phyloP scores from a whole-genome alignment of 1,140 invertebrate genomes.

The Piezodorus guildinii region DNA sequence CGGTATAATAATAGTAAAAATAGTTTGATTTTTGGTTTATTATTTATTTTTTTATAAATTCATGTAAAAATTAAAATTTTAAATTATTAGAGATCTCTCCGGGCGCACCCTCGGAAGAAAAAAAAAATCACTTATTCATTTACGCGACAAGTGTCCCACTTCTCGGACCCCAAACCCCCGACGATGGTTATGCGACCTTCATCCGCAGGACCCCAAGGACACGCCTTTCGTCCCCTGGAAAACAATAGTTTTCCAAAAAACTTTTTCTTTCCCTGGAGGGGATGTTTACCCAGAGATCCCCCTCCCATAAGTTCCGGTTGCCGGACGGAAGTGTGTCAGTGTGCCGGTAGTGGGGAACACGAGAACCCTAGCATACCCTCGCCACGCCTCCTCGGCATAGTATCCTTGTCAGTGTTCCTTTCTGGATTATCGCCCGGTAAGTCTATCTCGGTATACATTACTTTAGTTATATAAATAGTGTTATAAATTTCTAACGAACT shows the following conservation, averaged over 20 bases:
- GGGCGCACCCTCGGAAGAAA: too few relatives aligned
- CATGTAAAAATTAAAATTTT: too few relatives aligned
- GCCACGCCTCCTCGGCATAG: not conserved
- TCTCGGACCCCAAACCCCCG: not conserved
- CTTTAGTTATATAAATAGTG: too few relatives aligned
- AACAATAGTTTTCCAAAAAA: too few relatives aligned
- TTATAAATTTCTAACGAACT: too few relatives aligned
- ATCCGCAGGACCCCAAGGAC: not conserved
- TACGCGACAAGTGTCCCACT: not conserved
- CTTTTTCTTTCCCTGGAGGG: too few relatives aligned
- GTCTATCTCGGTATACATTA: not conserved
- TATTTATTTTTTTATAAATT: too few relatives aligned
- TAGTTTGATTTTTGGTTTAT: too few relatives aligned
- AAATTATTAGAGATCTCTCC: too few relatives aligned
- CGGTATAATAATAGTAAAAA: too few relatives aligned
- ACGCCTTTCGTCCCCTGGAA: not conserved
- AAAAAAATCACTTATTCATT: too few relatives aligned
- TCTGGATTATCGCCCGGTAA: not conserved
- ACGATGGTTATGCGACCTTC: not conserved
- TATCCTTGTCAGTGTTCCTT: not conserved
- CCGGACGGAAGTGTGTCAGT: constrained; percentile 8
- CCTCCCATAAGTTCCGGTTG: constrained; percentile 6
- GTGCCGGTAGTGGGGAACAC: constrained; percentile 1
- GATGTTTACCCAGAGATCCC: not conserved
- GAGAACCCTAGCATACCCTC: not conserved